Evolutionary conservation across 2,888 invertebrate genomes (phyloP).

Genomic region (Ochropacha duplaris): DNA sequence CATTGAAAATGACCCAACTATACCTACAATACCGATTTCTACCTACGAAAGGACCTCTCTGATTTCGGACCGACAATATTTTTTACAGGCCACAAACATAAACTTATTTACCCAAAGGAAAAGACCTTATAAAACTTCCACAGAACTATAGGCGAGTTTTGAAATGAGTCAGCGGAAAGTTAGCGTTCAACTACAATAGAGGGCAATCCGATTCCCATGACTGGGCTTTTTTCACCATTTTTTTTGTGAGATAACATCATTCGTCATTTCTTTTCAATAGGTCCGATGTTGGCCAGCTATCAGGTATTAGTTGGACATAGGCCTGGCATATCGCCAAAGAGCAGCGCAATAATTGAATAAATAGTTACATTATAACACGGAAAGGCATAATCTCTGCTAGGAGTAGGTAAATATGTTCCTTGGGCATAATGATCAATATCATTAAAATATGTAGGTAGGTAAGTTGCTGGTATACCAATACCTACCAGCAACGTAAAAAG

Average conservation of each 20-base stretch:
- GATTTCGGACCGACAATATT: neutral
- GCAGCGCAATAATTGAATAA: neutral
- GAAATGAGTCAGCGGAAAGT: constrained; percentile 30
- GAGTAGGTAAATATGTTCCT: no score
- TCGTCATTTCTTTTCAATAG: constrained; percentile 44
- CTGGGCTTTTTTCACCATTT: constrained; percentile 30
- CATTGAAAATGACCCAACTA: neutral
- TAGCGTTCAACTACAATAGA: constrained; percentile 20
- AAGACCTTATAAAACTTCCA: constrained; percentile 19
- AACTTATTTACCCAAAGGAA: neutral
- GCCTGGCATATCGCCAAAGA: constrained; percentile 18
- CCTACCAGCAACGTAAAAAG: no score
- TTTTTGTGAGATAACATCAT: constrained; percentile 41
- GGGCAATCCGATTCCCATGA: constrained; percentile 30
- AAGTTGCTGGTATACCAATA: no score
- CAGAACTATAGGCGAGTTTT: constrained; percentile 19
- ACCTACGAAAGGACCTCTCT: neutral
- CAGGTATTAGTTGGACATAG: constrained; percentile 6
- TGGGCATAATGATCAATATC: neutral
- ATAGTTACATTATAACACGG: no score
- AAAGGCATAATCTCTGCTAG: no score
- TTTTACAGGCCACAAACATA: neutral
- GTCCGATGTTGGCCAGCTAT: constrained; percentile 17
- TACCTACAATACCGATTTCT: neutral
- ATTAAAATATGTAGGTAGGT: no score